Base-by-base conservation (phyloP, 2,797 vertebrate species). In the Allobates femoralis region DNA sequence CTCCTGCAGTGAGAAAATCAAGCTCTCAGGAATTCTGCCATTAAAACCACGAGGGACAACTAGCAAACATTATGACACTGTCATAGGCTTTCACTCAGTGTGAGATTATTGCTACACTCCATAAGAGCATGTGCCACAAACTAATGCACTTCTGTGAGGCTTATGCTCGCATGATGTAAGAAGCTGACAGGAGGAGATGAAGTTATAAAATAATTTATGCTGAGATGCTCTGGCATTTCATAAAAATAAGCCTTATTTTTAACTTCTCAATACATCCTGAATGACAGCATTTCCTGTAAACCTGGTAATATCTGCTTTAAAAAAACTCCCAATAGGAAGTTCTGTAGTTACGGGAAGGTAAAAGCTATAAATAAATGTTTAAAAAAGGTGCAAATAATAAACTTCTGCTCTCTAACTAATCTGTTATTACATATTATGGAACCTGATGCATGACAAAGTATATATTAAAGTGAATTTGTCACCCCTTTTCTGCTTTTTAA, bases 201-300 rank as follows among this genome's bases (percentile, higher is more conserved):
- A 69, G 64, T 84, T 81, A 79, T 58, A 30, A 71, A 84, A 87
- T 84, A 84, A 84, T 87, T 79, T 71, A 87, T 87, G 81, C 51
- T 78, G 73, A 78, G 19, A 71, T 32, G 74, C 37, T 79, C 30
- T 73, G 71, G 34, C 77, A 76, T 86, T 77, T 86, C 34, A 83
- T 82, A 46, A 30, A 86, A 86, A 83, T 76, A 78, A 56, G 50
- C 15, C 75, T 86, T 76, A 76, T 66, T 75, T 81, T 56, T 66
- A 86, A 81, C 60, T 73, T 62, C 37, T 19, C 46, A 19, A 67
- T 69, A 21, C 30, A 85, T 85, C 28, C 21, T 69, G 18, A 53
- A 67, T 50, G 30, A 76, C 26, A 55, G 28, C 23, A 21, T 41
- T 79, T 53, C 28, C 10, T 51, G 76, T 32, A 77, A 28, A 64